Conservation (phyloP, 2,797 vertebrate species). For the Chelmon rostratus region DNA sequence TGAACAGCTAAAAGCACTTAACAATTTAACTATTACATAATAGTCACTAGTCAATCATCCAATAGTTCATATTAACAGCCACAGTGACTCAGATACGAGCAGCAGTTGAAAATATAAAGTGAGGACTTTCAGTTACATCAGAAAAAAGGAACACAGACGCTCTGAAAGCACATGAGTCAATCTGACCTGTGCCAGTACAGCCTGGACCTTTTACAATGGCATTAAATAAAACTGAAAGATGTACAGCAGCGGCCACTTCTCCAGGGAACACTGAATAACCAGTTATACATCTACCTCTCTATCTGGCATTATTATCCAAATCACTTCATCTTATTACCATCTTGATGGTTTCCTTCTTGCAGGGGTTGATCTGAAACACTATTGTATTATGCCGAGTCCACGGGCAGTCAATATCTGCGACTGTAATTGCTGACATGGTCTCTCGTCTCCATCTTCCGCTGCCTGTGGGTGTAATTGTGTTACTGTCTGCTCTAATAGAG, state of each 20-base stretch:
- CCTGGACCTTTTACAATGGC: neutral
- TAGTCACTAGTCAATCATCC: neutral
- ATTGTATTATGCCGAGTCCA: constrained; percentile 42
- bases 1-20: neutral
- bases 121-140: neutral
- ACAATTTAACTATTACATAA: neutral
- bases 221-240: neutral
- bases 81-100: neutral
- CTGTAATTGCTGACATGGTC: constrained; percentile 50
- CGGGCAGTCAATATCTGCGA: constrained; percentile 28
- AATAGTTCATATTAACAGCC: neutral
- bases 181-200: neutral
- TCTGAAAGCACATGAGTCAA: neutral
- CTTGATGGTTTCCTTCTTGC: constrained; percentile 26
- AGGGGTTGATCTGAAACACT: constrained; percentile 8
- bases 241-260: neutral
- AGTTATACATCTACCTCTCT: neutral
- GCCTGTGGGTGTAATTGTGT: constrained; percentile 62
- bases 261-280: neutral
- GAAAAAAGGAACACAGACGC: neutral
- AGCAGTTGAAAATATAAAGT: neutral
- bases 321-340: constrained; percentile 31
- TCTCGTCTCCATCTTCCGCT: constrained; percentile 53
- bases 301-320: constrained; percentile 16
- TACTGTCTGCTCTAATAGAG: constrained; percentile 61